These are phyloP conservation scores for Lethocerus indicus DNA, from an alignment of 1,140 invertebrate genomes.

Conservation along the genomic window DNA sequence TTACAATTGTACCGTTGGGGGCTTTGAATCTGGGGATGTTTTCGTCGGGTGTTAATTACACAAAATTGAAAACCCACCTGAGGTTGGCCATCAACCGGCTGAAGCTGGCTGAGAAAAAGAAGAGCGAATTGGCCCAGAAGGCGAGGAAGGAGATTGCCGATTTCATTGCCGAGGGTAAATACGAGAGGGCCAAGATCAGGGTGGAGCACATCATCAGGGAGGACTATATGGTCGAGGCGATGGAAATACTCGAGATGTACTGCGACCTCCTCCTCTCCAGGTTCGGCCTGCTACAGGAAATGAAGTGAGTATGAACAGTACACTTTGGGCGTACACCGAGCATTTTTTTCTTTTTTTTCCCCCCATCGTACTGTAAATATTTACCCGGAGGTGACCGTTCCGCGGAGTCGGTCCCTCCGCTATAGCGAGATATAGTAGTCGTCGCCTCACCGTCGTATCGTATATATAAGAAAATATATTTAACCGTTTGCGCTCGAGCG, in stretches of 20 bases:
- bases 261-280: conserved; percentile 93
- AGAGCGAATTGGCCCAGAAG: conserved; percentile 90
- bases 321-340: too few relatives aligned
- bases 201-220: conserved; percentile 98
- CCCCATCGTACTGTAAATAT: too few relatives aligned
- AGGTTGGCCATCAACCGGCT: conserved; percentile 80
- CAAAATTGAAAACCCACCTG: conserved; percentile 93
- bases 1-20: too few relatives aligned
- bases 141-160: conserved; percentile 95
- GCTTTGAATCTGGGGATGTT: too few relatives aligned
- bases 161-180: conserved; percentile 78
- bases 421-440: too few relatives aligned
- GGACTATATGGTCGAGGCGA: conserved; percentile 97
- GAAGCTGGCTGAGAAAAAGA: conserved; percentile 95
- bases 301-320: conserved; percentile 51
- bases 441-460: too few relatives aligned
- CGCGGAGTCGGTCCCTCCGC: too few relatives aligned
- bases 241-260: conserved; percentile 99
- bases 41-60: conserved; percentile 73
- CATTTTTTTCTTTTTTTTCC: too few relatives aligned
- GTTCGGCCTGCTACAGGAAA: conserved; percentile 93
- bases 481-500: too few relatives aligned
- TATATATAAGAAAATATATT: too few relatives aligned
- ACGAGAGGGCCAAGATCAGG: conserved; percentile 84
- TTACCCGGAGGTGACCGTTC: too few relatives aligned